Evolutionary conservation across 2,113 vertebrate genomes (phyloP), one percentile per base, ranked within the genome.

Genomic region (Phalacrocorax pelagicus): DNA sequence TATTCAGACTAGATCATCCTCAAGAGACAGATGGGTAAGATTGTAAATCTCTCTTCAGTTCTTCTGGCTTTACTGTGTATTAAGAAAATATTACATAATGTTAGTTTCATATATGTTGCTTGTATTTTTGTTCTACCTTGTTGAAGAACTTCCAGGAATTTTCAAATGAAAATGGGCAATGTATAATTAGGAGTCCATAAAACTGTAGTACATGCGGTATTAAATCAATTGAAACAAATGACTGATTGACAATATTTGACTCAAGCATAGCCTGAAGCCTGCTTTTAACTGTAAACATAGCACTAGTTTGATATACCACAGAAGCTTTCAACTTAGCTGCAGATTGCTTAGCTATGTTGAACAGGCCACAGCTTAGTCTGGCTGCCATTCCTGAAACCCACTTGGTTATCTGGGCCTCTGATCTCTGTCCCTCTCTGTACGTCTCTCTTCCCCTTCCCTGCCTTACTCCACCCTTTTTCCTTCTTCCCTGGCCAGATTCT

Each of bases 21-120:
- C 99, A 52, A 98, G 99, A 72, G 99, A 99, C 90, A 99, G 99
- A 98, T 99, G 99, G 98, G 99, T 99, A 98, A 97, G 98, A 81
- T 92, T 97, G 21, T 14, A 34, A 38, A 70, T 52, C 15, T 71
- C 47, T 69, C 12, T 61, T 38, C 47, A 44, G 15, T 96, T 72
- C 24, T 90, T 94, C 5, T 79, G 38, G 22, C 67, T 96, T 94
- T 88, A 26, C 27, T 49, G 19, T 18, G 7, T 54, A 2, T 52
- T 62, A 30, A 16, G 38, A 55, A 88, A 77, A 40, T 46, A 20
- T 0, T 38, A 12, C 6, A 3, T 55, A 13, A 34, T 10, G 2
- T 69, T 87, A 59, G 49, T 65, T 92, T 90, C 19, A 7, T 73
- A 10, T 36, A 20, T 26, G 32, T 52, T 81, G 22, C 29, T 11